Percentiles rank a stretch among this genome's conserved stretches.
Evolutionary conservation across 2,888 invertebrate species (phyloP).

Genomic region (Exephanes ischioxanthus): DNA sequence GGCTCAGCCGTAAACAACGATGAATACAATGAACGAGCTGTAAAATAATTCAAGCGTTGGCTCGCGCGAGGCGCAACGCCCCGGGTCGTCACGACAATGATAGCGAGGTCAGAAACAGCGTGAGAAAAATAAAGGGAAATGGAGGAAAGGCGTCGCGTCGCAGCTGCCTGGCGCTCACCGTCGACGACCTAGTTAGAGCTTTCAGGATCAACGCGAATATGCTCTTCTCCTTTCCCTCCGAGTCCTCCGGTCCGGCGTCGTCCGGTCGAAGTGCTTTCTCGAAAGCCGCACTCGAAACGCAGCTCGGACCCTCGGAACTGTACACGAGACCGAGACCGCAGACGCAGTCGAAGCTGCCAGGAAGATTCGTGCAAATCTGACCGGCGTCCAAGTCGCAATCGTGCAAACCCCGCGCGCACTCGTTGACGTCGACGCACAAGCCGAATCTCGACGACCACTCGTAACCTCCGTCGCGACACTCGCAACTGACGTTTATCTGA

Average conservation of each 20-base stretch:
- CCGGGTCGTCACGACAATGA: not conserved
- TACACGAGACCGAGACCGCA: constrained; percentile 76
- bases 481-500: constrained; percentile 88
- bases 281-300: constrained; percentile 67
- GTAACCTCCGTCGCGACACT: constrained; percentile 86
- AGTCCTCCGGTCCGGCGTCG: constrained; percentile 27
- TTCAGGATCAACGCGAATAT: constrained; percentile 61
- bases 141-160: not conserved
- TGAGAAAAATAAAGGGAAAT: constrained; percentile 35
- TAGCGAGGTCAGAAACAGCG: not conserved
- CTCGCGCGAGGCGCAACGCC: not conserved
- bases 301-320: constrained; percentile 61
- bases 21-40: not conserved
- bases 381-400: constrained; percentile 83
- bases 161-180: not conserved
- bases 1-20: not conserved
- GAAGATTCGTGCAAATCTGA: constrained; percentile 87
- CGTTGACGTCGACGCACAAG: constrained; percentile 88
- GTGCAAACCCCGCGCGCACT: constrained; percentile 85
- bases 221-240: constrained; percentile 41
- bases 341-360: constrained; percentile 82
- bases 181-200: constrained; percentile 64
- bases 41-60: constrained; percentile 15
- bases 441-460: constrained; percentile 88
- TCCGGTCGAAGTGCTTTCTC: constrained; percentile 61